Evolutionary conservation across 2,888 invertebrate genomes (phyloP), one percentile per base, ranked within the genome.

Genomic region (Megaustenia siamemsis): DNA sequence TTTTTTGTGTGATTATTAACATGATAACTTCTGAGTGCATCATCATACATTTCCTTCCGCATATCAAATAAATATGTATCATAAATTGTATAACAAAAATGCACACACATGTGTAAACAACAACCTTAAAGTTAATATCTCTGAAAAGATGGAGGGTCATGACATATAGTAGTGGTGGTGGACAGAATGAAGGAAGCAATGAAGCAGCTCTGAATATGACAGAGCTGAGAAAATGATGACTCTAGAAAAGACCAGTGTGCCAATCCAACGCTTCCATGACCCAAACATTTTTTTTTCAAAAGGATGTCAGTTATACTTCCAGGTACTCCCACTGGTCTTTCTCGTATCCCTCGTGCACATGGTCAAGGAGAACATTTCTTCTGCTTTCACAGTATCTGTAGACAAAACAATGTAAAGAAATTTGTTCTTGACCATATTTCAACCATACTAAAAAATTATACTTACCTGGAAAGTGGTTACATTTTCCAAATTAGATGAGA

Each of bases 281-380:
- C n/a, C 21, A 3, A 76, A 49, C 21, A 56, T 1, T 21, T 15
- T 15, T 21, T 60, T n/a, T 8, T 60, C 28, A 69, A 40, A 35
- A 35, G 73, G 73, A 56, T 32, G 35, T 49, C 38, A 18, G 18
- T 53, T 76, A 85, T 32, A 38, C 77, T 49, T 93, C 92, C 78
- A 90, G 89, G 87, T 94, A 93, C 80, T 97, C 97, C 99, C 99
- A 99, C 96, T 97, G 97, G 94, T 99, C 98, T 95, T 97, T 98
- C 94, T 99, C 99, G 94, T 99, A 98, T 87, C 99, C 99, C 95
- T 99, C 99, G 94, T 98, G 97, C 80, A 99, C 99, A 94, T 99
- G 99, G 94, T 98, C 98, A 92, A 99, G 95, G 89, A 99, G 95
- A 89, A 98, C 98, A 95, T 98, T 97, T 91, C 99, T 96, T 92